These are phyloP conservation scores for Hermaeophaga mercurialis DNA, from an alignment of 2,888 invertebrate genomes.

Conservation along the genomic window DNA sequence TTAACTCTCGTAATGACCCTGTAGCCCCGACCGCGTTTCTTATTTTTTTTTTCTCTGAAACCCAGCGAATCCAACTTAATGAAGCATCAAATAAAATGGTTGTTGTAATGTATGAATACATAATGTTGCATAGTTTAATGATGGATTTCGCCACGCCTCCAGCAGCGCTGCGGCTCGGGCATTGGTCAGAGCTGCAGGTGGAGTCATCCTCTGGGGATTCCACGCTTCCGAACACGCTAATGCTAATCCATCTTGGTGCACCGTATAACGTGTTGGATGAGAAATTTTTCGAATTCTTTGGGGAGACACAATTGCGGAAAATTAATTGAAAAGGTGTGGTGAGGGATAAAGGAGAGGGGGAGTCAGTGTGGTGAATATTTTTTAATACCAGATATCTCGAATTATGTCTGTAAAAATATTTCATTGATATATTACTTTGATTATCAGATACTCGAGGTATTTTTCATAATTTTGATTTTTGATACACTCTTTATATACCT, in stretches of 20 bases:
- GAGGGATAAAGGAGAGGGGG: too few species aligned
- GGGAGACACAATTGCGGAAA: too few species aligned
- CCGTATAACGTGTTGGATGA: too few species aligned
- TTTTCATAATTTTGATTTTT: too few species aligned
- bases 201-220: conserved; percentile 33
- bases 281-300: too few species aligned
- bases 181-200: conserved; percentile 45
- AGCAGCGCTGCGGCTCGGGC: conserved; percentile 41
- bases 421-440: too few species aligned
- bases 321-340: too few species aligned
- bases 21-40: not conserved
- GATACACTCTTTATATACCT: too few species aligned
- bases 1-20: not conserved
- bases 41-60: not conserved
- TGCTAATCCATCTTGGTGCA: conserved; percentile 18
- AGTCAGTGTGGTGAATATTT: too few species aligned
- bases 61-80: conserved; percentile 40
- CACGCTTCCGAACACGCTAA: conserved; percentile 14
- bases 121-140: conserved; percentile 42
- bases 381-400: too few species aligned
- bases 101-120: conserved; percentile 47
- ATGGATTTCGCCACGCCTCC: conserved; percentile 42
- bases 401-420: too few species aligned
- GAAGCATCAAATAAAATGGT: conserved; percentile 49
- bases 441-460: too few species aligned